Evolutionary conservation across 2,797 vertebrate species (phyloP), one percentile per base, ranked within the genome.

Genomic region (Dicrostonyx torquatus): DNA sequence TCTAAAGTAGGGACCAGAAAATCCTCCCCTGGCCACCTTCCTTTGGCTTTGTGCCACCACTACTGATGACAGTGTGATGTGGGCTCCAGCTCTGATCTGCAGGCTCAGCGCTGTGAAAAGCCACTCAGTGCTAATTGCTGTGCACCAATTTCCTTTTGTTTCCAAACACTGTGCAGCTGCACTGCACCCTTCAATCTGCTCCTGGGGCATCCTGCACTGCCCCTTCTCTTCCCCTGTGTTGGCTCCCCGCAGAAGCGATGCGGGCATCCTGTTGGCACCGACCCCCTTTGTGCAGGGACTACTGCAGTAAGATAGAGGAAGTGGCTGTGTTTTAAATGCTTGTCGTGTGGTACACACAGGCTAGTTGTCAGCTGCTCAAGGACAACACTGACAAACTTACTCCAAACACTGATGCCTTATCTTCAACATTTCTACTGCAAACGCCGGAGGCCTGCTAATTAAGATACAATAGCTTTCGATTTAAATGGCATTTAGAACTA

Each of bases 131-230:
- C 91, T 95, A 92, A 96, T 80, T 86, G 82, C 87, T 0, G 4
- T n/a, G 12, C 87, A 45, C 77, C 84, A 86, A 79, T 93, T 96
- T 37, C 64, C 93, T 89, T 89, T 76, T 92, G 94, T 96, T 92
- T 96, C 92, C 96, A 92, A 96, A 96, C 86, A 94, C 29, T 11
- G 11, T 48, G 48, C 94, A 96, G 95, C 92, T 90, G 88, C 2
- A 4, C 24, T 17, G 34, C 45, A 64, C 76, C 5, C 90, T 68
- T 18, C 50, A 88, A 3, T n/a, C 45, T 34, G 94, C n/a, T 34
- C 64, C 45, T 17, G 15, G 83, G 88, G 79, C 0, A 43, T 1
- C 31, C 64, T 79, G 40, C 29, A 6, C 55, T 29, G 53, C 66
- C 95, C 40, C 6, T 0, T 55, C 26, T 13, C 5, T 72, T 8